phyloP scores from a whole-genome alignment of 2,888 invertebrate species.

The Dicyrtoma fusca region DNA sequence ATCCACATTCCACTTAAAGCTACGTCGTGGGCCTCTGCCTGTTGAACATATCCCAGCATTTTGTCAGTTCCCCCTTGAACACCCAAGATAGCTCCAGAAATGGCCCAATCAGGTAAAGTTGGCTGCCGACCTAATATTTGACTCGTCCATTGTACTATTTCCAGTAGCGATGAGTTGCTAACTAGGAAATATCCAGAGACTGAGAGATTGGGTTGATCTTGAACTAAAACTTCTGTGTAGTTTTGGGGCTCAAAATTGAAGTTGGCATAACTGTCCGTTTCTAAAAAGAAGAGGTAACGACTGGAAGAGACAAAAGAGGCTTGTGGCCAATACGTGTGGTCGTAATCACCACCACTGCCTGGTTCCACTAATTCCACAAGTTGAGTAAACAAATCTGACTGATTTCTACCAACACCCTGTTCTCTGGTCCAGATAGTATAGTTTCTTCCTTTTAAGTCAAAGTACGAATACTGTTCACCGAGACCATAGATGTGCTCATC shows the following conservation, averaged over 20 bases:
- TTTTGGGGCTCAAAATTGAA: constrained; percentile 49
- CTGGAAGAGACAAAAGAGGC: constrained; percentile 53
- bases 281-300: constrained; percentile 42
- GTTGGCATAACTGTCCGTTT: constrained; percentile 42
- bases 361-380: constrained; percentile 42
- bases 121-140: constrained; percentile 46
- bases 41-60: constrained; percentile 50
- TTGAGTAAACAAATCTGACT: constrained; percentile 42
- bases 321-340: constrained; percentile 56
- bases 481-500: constrained; percentile 54
- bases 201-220: constrained; percentile 10
- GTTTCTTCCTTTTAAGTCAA: constrained; percentile 54
- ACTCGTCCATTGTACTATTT: constrained; percentile 48
- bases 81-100: constrained; percentile 54
- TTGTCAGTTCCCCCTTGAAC: constrained; percentile 55
- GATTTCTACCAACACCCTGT: constrained; percentile 54
- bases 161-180: constrained; percentile 40
- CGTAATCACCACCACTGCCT: constrained; percentile 54
- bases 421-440: constrained; percentile 57
- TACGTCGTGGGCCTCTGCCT: constrained; percentile 50
- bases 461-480: constrained; percentile 56
- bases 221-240: constrained; percentile 49
- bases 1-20: constrained; percentile 56
- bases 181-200: constrained; percentile 39
- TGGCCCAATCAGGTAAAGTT: constrained; percentile 55